A percentile compares a stretch with the other conserved stretches of the same genome.
These are phyloP conservation scores for Saccostrea cuccullata DNA, from an alignment of 1,140 invertebrate species.

Conservation along the genomic window DNA sequence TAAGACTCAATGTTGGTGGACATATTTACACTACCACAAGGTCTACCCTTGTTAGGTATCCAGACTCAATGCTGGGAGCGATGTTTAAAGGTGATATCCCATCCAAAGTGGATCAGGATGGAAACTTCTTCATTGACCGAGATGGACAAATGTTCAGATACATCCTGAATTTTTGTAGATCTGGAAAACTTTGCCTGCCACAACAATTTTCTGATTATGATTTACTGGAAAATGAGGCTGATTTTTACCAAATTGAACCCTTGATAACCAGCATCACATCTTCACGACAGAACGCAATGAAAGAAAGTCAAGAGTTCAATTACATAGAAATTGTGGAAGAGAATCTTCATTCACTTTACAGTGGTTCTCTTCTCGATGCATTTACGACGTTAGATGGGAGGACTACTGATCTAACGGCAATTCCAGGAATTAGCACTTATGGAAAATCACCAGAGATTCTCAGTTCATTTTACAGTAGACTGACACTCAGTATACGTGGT, in stretches of 20 bases:
- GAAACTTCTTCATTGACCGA: constrained; percentile 74
- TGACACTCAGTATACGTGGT: no score
- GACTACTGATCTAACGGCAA: no score
- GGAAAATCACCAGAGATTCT: no score
- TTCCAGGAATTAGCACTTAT: no score
- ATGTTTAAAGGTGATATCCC: constrained; percentile 73
- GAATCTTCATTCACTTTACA: no score
- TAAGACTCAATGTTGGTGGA: constrained; percentile 76
- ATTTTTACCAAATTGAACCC: constrained; percentile 92
- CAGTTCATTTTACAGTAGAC: no score
- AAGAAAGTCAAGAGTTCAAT: constrained; percentile 54
- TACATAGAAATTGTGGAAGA: constrained; percentile 74
- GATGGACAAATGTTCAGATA: constrained; percentile 74
- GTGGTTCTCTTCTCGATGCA: no score
- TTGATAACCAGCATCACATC: constrained; percentile 84
- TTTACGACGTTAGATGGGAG: no score
- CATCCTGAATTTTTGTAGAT: constrained; percentile 74
- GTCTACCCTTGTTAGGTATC: constrained; percentile 71
- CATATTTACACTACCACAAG: constrained; percentile 70
- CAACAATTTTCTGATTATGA: constrained; percentile 92
- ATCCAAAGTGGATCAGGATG: constrained; percentile 68
- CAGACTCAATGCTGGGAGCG: constrained; percentile 76
- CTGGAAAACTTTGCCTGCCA: constrained; percentile 87
- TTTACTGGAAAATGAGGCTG: constrained; percentile 92
- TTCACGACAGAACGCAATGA: constrained; percentile 48